Base-by-base conservation (phyloP, 2,888 invertebrate species). In the Seira musarum region DNA sequence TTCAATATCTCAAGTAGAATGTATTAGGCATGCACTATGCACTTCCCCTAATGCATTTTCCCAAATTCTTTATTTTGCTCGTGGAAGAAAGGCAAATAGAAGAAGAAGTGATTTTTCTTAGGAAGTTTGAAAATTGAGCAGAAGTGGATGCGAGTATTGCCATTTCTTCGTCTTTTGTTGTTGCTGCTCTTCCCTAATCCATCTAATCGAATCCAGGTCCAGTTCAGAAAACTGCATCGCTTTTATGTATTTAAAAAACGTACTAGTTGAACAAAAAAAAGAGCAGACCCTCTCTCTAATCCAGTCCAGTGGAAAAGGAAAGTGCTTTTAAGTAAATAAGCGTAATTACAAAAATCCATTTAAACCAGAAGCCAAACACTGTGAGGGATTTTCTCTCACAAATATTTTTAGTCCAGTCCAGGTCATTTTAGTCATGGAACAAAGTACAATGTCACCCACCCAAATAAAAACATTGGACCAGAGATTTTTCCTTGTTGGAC, bases 301-400 rank as follows among this genome's bases (percentile, higher is more conserved):
- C 60, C 10, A 60, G 15, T 21, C 5, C 5, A 21, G 2, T 49
- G 49, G 49, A 22, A 21, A 60, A 60, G n/a, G 63, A 66, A 40
- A 64, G 19, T 71, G 71, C 71, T 71, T 64, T 64, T 63, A 71
- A 71, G 71, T 71, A 71, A 71, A 71, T 46, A 71, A 46, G 46
- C 46, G 35, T 71, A 71, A 71, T 71, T 71, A 71, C 61, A 21
- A 25, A 25, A 70, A 49, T 70, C 61, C 70, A 70, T 70, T 70
- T 60, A 60, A 60, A 60, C 21, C 60, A 60, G 60, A 60, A 60
- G 60, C 21, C 22, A 60, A 22, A 21, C 10, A 60, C 2, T n/a
- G n/a, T n/a, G 57, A 57, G 10, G n/a, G n/a, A 57, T 57, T 57
- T 57, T 57, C n/a, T 53, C 15, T 19, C 70, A 35, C 13, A n/a